Percentiles rank a stretch among this genome's conserved stretches.
Evolutionary conservation across 2,797 vertebrate genomes (phyloP).

Genomic region (Diceros bicornis): DNA sequence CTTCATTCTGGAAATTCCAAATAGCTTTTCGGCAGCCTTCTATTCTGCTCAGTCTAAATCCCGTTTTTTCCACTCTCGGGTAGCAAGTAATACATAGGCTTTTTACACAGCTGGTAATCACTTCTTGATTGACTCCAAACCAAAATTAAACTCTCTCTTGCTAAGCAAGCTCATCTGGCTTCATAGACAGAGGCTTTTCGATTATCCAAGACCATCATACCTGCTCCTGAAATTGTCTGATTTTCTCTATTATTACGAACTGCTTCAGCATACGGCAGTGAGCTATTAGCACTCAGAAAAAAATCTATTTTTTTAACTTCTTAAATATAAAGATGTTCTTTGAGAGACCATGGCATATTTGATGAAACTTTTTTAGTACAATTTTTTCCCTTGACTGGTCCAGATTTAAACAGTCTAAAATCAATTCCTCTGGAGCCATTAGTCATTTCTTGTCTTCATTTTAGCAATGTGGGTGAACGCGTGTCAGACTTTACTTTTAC

Average conservation of each 20-base stretch:
- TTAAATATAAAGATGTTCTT: slow-evolving; percentile 56
- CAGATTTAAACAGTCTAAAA: slow-evolving; percentile 73
- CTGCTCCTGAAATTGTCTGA: slow-evolving; percentile 45
- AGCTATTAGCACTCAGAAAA: slow-evolving; percentile 29
- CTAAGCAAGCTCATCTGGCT: slow-evolving; percentile 58
- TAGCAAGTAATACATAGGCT: slow-evolving; percentile 63
- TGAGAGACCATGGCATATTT: slow-evolving; percentile 49
- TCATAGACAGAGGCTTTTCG: slow-evolving; percentile 34
- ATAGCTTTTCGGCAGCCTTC: slow-evolving; percentile 47
- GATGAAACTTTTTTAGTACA: slow-evolving; percentile 49
- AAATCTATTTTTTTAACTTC: slow-evolving; percentile 10
- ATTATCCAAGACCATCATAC: slow-evolving; percentile 49
- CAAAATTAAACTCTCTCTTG: slow-evolving; percentile 59
- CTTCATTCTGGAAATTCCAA: slow-evolving; percentile 65
- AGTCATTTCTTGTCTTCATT: slow-evolving; percentile 79
- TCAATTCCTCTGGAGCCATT: slow-evolving; percentile 76
- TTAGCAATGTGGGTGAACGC: slow-evolving; percentile 40
- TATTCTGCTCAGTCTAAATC: slow-evolving; percentile 52
- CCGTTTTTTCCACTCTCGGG: slow-evolving; percentile 25
- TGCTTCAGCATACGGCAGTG: background rate
- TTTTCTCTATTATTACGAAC: slow-evolving; percentile 59
- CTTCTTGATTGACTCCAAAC: slow-evolving; percentile 50
- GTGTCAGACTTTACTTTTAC: slow-evolving; percentile 68
- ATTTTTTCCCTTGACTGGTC: slow-evolving; percentile 50
- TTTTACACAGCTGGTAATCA: slow-evolving; percentile 28